phyloP scores from a whole-genome alignment of 2,797 vertebrate genomes.

The Holocentrus rufus region DNA sequence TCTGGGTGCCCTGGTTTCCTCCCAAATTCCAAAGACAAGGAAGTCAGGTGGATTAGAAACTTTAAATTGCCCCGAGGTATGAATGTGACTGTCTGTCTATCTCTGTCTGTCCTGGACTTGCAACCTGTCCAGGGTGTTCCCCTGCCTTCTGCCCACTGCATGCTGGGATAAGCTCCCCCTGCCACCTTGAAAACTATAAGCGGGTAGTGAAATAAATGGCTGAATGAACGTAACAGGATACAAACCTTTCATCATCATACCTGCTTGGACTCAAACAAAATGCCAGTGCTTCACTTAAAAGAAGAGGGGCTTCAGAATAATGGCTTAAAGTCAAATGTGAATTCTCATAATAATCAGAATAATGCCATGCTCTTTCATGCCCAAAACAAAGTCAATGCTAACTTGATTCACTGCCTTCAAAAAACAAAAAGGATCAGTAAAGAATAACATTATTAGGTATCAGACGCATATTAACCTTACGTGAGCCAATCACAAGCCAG shows the following conservation, averaged over 20 bases:
- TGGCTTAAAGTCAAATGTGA: constrained; percentile 38
- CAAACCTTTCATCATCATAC: no score
- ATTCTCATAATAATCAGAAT: constrained; percentile 60
- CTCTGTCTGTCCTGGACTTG: no score
- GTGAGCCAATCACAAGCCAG: constrained; percentile 76
- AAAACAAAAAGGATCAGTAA: constrained; percentile 58
- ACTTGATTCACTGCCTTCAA: constrained; percentile 68
- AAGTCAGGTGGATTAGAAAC: no score
- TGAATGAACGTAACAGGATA: neutral
- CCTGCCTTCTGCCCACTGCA: no score
- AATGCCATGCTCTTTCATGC: constrained; percentile 53
- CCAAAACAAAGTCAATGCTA: constrained; percentile 69
- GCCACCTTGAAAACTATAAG: neutral
- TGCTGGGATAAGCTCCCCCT: no score
- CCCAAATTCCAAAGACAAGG: no score
- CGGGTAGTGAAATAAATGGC: neutral
- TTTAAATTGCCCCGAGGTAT: no score
- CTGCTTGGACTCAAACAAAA: constrained; percentile 18
- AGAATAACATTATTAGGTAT: constrained; percentile 62
- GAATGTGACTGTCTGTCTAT: no score
- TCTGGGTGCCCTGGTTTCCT: no score
- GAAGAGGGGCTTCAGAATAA: neutral
- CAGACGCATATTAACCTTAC: constrained; percentile 63
- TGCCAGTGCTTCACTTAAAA: constrained; percentile 15
- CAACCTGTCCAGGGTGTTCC: no score